These are phyloP conservation scores for Balanococcus diminutus DNA, from an alignment of 2,888 invertebrate species.

Conservation along the genomic window DNA sequence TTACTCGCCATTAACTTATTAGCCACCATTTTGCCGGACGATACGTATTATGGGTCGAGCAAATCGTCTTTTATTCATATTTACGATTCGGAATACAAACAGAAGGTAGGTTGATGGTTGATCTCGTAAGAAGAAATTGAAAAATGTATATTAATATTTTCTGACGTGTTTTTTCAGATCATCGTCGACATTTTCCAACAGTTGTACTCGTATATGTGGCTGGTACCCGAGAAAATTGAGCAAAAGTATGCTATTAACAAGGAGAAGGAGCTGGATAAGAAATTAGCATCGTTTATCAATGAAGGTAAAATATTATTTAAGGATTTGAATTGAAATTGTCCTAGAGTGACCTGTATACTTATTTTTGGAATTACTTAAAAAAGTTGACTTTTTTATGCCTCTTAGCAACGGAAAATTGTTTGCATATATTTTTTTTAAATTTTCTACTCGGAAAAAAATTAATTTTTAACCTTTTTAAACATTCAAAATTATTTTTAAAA, in stretches of 20 bases:
- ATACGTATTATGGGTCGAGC: background rate
- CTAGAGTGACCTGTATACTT: background rate
- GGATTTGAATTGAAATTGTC: background rate
- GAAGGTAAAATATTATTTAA: constrained; percentile 20
- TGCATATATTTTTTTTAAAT: too few species aligned
- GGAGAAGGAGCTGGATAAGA: constrained; percentile 60
- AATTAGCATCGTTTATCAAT: constrained; percentile 51
- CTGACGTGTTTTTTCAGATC: constrained; percentile 60
- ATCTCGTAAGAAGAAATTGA: background rate
- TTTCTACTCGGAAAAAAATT: too few species aligned
- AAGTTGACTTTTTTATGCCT: too few species aligned
- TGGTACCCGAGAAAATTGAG: constrained; percentile 61
- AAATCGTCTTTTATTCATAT: constrained; percentile 45
- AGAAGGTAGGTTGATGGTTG: background rate
- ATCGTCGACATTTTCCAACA: constrained; percentile 65
- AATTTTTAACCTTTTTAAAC: too few species aligned
- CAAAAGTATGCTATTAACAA: constrained; percentile 60
- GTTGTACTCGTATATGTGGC: constrained; percentile 67
- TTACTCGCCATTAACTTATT: constrained; percentile 45
- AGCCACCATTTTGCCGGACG: constrained; percentile 46
- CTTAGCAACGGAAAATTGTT: too few species aligned
- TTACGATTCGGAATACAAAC: constrained; percentile 50
- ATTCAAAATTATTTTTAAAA: too few species aligned
- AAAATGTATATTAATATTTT: background rate
- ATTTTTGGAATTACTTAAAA: too few species aligned